A percentile compares a stretch with the other conserved stretches of the same genome.
Evolutionary conservation across 2,113 vertebrate genomes (phyloP).

Genomic region (Nibea albiflora): DNA sequence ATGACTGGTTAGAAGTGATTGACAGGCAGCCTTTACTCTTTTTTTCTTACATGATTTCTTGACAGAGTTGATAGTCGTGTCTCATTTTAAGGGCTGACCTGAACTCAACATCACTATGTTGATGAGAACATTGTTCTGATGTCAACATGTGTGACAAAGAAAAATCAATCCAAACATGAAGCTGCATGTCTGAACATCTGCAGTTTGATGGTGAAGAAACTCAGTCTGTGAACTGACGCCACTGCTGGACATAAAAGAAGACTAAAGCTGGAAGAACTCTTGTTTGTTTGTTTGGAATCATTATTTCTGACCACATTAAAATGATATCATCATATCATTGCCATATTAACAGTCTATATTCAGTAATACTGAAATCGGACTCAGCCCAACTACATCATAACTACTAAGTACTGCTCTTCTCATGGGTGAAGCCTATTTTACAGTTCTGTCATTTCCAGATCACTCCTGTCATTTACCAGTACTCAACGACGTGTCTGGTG

Average conservation of each 20-base stretch:
- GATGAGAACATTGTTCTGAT: neutral
- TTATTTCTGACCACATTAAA: neutral
- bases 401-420: neutral
- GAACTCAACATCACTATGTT: neutral
- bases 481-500: too few relatives aligned
- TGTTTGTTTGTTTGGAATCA: too few relatives aligned
- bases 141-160: neutral
- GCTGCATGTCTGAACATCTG: neutral
- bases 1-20: neutral
- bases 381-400: neutral
- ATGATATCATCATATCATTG: neutral
- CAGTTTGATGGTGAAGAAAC: neutral
- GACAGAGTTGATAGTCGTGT: conserved; percentile 28
- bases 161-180: neutral
- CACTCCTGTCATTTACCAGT: neutral
- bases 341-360: neutral
- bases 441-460: conserved; percentile 1
- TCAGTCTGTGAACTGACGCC: neutral
- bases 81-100: neutral
- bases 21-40: neutral
- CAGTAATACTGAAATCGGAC: neutral
- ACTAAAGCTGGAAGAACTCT: neutral
- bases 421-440: neutral
- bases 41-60: neutral
- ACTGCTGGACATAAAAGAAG: neutral